Percentiles rank a stretch among this genome's conserved stretches.
Conservation (phyloP, 1,140 invertebrate species). For the Tigriopus japonicus region DNA sequence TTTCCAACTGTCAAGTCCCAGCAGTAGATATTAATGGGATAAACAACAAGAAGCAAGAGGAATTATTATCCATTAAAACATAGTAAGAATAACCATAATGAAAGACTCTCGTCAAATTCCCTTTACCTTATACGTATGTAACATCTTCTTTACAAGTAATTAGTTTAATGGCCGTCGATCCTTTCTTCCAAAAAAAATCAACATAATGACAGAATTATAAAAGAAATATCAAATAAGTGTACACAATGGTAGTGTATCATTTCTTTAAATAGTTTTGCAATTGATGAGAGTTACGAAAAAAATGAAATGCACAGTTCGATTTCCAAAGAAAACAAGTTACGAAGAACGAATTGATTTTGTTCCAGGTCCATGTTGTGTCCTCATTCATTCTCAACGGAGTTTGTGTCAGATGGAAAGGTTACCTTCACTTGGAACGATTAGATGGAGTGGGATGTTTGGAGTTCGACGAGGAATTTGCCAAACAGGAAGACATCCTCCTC, state of each 20-base stretch:
- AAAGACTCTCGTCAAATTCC: too few species aligned
- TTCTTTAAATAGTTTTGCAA: not conserved
- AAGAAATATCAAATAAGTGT: not conserved
- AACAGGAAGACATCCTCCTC: constrained; percentile 28
- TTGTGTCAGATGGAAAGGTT: constrained; percentile 82
- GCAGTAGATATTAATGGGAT: too few species aligned
- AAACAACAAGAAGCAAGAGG: too few species aligned
- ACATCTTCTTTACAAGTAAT: too few species aligned
- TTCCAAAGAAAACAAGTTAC: not conserved
- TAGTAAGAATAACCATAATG: too few species aligned
- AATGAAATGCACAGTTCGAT: not conserved
- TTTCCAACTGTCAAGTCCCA: too few species aligned
- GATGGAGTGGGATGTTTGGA: constrained; percentile 85
- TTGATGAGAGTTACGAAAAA: not conserved
- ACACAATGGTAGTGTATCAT: not conserved
- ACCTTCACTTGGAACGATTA: constrained; percentile 77
- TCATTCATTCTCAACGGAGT: constrained; percentile 95
- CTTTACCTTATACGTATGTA: too few species aligned
- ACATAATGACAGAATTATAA: not conserved
- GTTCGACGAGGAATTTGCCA: constrained; percentile 62
- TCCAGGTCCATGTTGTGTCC: constrained; percentile 76
- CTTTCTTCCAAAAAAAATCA: not conserved
- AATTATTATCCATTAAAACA: too few species aligned
- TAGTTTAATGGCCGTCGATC: not conserved
- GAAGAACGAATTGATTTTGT: constrained; percentile 2